Evolutionary conservation across 2,797 vertebrate genomes (phyloP).

Genomic region (Lepus oiostolus): DNA sequence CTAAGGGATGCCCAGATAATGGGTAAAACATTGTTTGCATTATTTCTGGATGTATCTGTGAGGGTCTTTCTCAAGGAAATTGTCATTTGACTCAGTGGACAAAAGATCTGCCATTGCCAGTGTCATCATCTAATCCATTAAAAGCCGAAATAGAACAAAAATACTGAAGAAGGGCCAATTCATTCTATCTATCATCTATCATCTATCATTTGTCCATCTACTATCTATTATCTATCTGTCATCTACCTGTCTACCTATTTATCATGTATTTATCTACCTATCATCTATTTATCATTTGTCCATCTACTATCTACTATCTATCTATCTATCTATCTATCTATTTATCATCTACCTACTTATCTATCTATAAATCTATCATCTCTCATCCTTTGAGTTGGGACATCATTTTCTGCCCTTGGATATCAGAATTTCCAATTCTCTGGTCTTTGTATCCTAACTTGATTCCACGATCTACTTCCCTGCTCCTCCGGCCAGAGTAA

Average conservation of each 20-base stretch:
- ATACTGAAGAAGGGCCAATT: neutral
- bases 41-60: neutral
- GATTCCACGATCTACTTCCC: neutral
- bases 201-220: no score
- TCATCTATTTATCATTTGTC: no score
- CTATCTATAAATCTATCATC: no score
- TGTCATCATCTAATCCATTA: fast-evolving
- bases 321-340: no score
- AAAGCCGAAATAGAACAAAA: neutral
- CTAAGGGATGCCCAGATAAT: neutral
- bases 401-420: neutral
- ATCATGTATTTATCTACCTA: no score
- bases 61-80: neutral
- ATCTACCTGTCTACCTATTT: no score
- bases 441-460: neutral
- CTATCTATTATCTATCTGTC: no score
- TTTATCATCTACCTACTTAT: no score
- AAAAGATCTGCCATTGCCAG: neutral
- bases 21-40: neutral
- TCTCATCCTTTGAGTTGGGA: neutral
- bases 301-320: no score
- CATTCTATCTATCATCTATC: neutral
- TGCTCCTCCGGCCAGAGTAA: neutral
- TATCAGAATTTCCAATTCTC: neutral
- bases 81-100: neutral